Base-by-base conservation (phyloP, 2,797 vertebrate genomes). In the Syngnathus acus region DNA sequence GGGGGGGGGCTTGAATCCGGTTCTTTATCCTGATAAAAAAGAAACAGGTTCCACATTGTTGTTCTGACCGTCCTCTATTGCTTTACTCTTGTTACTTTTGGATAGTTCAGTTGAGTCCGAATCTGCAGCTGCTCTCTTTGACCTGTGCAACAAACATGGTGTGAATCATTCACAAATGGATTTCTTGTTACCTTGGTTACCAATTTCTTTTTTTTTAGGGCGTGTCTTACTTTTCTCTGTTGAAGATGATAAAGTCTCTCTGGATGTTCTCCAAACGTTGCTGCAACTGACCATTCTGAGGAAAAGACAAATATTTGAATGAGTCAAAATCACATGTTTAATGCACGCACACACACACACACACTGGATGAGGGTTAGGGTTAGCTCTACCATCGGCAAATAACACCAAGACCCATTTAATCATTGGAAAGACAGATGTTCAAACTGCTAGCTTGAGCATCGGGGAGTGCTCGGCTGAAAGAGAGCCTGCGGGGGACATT, bases 181-280 rank as follows among this genome's bases (percentile, higher is more conserved):
- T 32, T 32, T 32, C 32, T 32, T 32, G 32, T 32, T 32, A 32
- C 32, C 3, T 32, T 32, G 32, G 32, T 32, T 32, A 32, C 32
- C 32, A 32, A 32, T 47, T 47, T 45, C 14, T 14, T 45, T 14
- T 45, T 48, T 14, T 10, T 3, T 23, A 5, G 9, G 32, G 32
- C 32, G 32, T 32, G 13, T 45, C 93, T 93, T 90, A 99, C 97
- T 92, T 97, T 88, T 98, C 96, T 91, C 96, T 92, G 91, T 99
- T 99, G 91, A 98, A 99, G 88, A 99, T 85, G 48, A 97, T 93
- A 86, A 99, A 99, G 80, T 99, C 95, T 78, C 93, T 94, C 73
- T 95, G 93, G 68, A 99, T 93, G 17, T 89, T 92, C 42, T 97
- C 95, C 71, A 99, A 80, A 61, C 96, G 93, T 78, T 94, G 92